These are phyloP conservation scores for Phoebastria nigripes DNA, from an alignment of 2,797 vertebrate genomes.

Conservation along the genomic window DNA sequence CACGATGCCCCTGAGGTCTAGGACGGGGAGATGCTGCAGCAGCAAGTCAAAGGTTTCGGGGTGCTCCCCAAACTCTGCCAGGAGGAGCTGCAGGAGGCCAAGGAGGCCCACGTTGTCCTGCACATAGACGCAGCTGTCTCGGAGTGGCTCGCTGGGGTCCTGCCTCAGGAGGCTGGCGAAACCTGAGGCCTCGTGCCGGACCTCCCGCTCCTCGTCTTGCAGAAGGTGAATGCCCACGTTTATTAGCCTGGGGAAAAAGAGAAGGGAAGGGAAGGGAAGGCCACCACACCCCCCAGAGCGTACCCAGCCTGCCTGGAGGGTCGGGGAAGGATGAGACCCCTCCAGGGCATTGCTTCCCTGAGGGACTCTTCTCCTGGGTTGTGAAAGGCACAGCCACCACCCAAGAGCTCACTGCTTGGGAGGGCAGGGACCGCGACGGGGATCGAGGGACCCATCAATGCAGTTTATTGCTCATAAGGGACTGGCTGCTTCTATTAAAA, in stretches of 20 bases:
- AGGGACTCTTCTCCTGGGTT: neutral
- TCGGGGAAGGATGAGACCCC: neutral
- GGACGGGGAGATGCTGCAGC: constrained; percentile 76
- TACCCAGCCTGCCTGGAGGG: neutral
- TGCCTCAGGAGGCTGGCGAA: constrained; percentile 75
- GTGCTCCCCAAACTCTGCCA: constrained; percentile 71
- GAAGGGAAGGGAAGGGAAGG: neutral
- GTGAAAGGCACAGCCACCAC: neutral
- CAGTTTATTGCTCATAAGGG: neutral
- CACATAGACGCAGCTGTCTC: constrained; percentile 40
- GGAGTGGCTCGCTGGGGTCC: neutral
- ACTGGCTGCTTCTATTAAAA: neutral
- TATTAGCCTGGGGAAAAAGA: constrained; percentile 74
- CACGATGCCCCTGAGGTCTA: constrained; percentile 71
- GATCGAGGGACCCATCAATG: neutral
- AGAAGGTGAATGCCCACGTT: constrained; percentile 78
- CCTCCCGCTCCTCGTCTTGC: constrained; percentile 84
- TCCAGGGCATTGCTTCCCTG: neutral
- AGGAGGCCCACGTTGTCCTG: constrained; percentile 80
- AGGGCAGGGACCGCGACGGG: accelerated
- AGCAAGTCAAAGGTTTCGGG: constrained; percentile 73
- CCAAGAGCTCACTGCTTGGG: neutral
- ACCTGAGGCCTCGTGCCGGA: constrained; percentile 75
- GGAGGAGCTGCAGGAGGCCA: constrained; percentile 78
- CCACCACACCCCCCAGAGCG: accelerated